Evolutionary conservation across 2,113 vertebrate species (phyloP), one percentile per base, ranked within the genome.

Genomic region (Emydura subglobosa): DNA sequence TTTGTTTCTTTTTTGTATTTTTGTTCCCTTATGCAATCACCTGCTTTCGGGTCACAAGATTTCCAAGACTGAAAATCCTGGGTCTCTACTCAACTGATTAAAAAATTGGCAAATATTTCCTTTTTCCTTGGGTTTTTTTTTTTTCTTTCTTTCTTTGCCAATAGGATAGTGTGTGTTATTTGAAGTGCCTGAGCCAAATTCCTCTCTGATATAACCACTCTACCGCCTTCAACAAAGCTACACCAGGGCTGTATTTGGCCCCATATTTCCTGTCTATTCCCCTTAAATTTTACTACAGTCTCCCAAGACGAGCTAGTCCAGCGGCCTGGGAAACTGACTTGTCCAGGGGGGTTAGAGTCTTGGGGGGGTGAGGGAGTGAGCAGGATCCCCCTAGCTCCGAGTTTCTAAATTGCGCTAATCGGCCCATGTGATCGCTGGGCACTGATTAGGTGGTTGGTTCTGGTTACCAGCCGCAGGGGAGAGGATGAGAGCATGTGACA

Each of bases 401-500:
- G 55, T 74, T 44, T 59, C 39, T 49, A 68, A 68, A 29, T 34
- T 44, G 25, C 39, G 6, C 57, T 61, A 54, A 24, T 42, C 4
- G 27, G 22, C 19, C n/a, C 78, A 61, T 1, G 1, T 65, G 87
- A 92, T 65, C 81, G 54, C 85, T 39, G 39, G 24, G 81, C 81
- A 24, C 91, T 11, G 91, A 53, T 13, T 34, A 49, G 72, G 59
- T 65, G 80, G 54, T 54, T 87, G 6, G n/a, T 16, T 72, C 19
- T 65, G 49, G 29, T 22, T 47, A 47, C 6, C 50, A 47, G 79
- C 72, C 50, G 82, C 22, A 10, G 27, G 39, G 44, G 53, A 34
- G n/a, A 6, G 13, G 49, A 24, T 27, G 53, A 42, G 25, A 22
- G 84, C 49, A 88, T 92, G 91, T 88, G 91, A 92, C 51, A 79